Base-by-base conservation (phyloP, 2,888 invertebrate species). In the Andrena chrysosceles region DNA sequence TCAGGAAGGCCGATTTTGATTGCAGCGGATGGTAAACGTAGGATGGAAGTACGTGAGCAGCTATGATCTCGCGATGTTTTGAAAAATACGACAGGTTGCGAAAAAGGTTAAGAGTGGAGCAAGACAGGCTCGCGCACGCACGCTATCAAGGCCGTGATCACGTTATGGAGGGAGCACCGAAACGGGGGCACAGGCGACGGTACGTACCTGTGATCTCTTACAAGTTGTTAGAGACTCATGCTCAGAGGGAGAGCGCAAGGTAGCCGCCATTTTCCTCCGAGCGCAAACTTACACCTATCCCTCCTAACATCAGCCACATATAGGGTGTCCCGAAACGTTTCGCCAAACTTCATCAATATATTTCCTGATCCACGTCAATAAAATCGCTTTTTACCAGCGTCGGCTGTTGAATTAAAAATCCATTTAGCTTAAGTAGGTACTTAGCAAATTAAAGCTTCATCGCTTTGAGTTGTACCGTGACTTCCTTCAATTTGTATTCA, bases 141-240 rank as follows among this genome's bases (percentile, higher is more conserved):
- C 33, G 72, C 74, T 81, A 84, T 77, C 85, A 84, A 85, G 85
- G 84, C 77, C 84, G 81, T 63, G 72, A 84, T 84, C 84, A 42
- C 42, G 71, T 67, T 74, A 68, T 75, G 72, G 75, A 81, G 77
- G 81, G 77, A 85, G 84, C 31, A 68, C 6, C 59, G 75, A 80
- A 85, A 84, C 81, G 84, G 74, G 84, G 84, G 81, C 81, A 85
- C 77, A 68, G 33, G 68, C 73, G 76, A 74, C 74, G 62, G 60
- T 77, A 74, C 76, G 77, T 81, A 84, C 78, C 78, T 84, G 84
- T 29, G 67, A 84, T 84, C 74, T 52, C 42, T 69, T 70, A 60
- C 71, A 71, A 49, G 62, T 72, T 62, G 52, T 66, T 69, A 74
- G 78, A 76, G 64, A 6, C 71, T 60, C 64, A 66, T 70, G 54